Conservation (phyloP, 2,888 invertebrate species). For the Lasiommata megera region DNA sequence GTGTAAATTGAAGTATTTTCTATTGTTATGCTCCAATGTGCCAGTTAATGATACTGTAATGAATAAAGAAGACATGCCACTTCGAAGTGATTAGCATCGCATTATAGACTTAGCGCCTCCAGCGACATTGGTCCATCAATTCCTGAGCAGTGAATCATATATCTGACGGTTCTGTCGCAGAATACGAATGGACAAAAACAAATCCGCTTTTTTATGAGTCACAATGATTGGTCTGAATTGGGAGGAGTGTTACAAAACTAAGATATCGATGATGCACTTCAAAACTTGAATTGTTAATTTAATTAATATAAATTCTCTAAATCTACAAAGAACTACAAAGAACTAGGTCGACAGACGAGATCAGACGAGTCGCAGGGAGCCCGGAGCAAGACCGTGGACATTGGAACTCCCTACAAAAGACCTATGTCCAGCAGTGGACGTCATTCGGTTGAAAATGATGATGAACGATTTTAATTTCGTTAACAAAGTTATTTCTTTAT, state of each 20-base stretch:
- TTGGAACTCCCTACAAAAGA: too few relatives aligned
- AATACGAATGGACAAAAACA: slow-evolving; percentile 63
- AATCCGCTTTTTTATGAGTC: slow-evolving; percentile 50
- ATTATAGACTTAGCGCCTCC: slow-evolving; percentile 36
- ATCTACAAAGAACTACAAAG: too few relatives aligned
- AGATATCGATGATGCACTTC: background rate
- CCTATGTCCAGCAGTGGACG: too few relatives aligned
- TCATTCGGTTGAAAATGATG: too few relatives aligned
- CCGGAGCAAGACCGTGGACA: too few relatives aligned
- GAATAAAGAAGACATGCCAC: slow-evolving; percentile 29
- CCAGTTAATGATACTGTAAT: slow-evolving; percentile 19
- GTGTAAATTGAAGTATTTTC: slow-evolving; percentile 6
- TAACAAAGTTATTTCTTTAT: too few relatives aligned
- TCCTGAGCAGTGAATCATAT: slow-evolving; percentile 59
- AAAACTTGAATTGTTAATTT: too few relatives aligned
- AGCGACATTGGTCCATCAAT: slow-evolving; percentile 37
- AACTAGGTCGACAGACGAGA: too few relatives aligned
- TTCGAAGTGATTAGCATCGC: slow-evolving; percentile 35
- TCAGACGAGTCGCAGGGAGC: too few relatives aligned
- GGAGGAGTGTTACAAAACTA: slow-evolving; percentile 32
- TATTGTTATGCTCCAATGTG: slow-evolving; percentile 10
- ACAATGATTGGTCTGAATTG: slow-evolving; percentile 37
- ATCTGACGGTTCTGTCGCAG: slow-evolving; percentile 45
- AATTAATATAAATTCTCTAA: too few relatives aligned
- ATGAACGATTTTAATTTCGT: too few relatives aligned